phyloP scores from a whole-genome alignment of 1,140 invertebrate genomes.

The Stenopsyche tienmushanensis region DNA sequence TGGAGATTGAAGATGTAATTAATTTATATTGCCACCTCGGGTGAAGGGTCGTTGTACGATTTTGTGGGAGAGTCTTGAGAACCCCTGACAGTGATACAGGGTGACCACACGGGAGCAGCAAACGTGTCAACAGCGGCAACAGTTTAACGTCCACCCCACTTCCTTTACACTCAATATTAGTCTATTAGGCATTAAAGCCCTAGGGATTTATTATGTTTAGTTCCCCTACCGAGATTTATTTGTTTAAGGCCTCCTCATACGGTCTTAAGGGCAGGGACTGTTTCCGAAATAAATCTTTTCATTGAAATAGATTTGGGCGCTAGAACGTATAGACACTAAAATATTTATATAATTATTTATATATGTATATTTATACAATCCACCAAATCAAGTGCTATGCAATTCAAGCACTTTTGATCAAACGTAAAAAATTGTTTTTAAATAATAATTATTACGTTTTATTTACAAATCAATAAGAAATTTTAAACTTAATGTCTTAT shows the following conservation, averaged over 20 bases:
- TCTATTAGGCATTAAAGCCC: slow-evolving; percentile 37
- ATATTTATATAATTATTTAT: no score
- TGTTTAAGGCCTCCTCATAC: slow-evolving; percentile 17
- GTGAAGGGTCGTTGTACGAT: no score
- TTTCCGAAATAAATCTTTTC: neutral
- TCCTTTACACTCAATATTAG: slow-evolving; percentile 41
- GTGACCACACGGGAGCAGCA: slow-evolving; percentile 37
- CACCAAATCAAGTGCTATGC: no score
- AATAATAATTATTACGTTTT: no score
- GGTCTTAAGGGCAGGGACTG: neutral
- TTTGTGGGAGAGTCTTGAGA: neutral
- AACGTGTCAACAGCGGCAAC: slow-evolving; percentile 36
- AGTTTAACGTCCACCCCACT: slow-evolving; percentile 35
- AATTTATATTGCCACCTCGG: neutral
- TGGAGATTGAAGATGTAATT: no score
- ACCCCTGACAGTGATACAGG: neutral
- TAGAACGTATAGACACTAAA: no score
- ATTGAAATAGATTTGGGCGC: no score
- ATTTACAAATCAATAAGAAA: no score
- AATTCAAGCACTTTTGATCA: no score
- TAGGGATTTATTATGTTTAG: slow-evolving; percentile 27
- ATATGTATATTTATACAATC: no score
- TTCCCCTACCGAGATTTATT: slow-evolving; percentile 18
- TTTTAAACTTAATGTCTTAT: no score
- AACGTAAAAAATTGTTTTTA: no score